A percentile compares a stretch with the other conserved stretches of the same genome.
Conservation (phyloP, 2,113 vertebrate species). For the Pipra filicauda region DNA sequence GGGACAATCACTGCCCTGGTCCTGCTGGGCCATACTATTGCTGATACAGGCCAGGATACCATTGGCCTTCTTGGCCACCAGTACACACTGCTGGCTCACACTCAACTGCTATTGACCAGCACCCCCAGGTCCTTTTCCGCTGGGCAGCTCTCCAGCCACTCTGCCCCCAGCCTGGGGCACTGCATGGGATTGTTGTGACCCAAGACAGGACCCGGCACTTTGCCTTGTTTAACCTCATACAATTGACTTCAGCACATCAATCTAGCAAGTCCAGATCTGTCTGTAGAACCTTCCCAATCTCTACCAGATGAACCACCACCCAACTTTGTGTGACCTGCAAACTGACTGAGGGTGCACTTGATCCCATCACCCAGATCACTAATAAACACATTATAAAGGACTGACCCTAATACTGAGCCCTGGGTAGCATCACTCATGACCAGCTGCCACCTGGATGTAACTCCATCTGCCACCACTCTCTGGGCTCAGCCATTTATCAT, state of each 20-base stretch:
- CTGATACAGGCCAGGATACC: not conserved
- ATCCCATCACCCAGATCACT: not conserved
- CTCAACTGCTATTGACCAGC: not conserved
- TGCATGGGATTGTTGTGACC: not conserved
- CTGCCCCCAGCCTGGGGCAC: not conserved
- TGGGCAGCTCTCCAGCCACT: not conserved
- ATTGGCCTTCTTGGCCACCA: not conserved
- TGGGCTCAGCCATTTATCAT: not conserved
- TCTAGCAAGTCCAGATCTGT: not conserved
- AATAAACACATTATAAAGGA: not conserved
- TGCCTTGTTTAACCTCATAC: not conserved
- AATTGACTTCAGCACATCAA: fast-evolving
- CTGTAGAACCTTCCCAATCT: not conserved
- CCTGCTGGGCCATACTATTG: not conserved
- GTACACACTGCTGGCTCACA: not conserved
- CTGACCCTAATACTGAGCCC: not conserved
- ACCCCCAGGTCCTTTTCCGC: not conserved
- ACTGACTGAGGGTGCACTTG: not conserved
- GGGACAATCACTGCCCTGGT: not conserved
- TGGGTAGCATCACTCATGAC: not conserved
- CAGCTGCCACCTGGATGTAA: not conserved
- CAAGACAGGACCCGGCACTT: not conserved
- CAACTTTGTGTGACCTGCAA: not conserved
- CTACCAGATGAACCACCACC: not conserved
- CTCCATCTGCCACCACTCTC: not conserved